These are phyloP conservation scores for Autographa pulchrina DNA, from an alignment of 2,888 invertebrate species.

Conservation along the genomic window DNA sequence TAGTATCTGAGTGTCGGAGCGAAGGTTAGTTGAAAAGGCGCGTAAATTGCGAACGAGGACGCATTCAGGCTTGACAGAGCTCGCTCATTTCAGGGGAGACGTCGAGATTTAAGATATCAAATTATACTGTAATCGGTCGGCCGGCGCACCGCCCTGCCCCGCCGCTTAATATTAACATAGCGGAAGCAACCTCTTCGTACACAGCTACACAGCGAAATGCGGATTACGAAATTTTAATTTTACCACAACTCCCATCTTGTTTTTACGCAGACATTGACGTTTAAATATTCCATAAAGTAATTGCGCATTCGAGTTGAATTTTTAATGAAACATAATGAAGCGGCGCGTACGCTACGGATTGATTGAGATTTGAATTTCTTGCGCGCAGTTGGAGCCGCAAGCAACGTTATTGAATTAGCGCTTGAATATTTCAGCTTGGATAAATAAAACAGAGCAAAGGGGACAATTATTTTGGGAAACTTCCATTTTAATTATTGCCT, in stretches of 20 bases:
- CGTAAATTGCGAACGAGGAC: slow-evolving; percentile 83
- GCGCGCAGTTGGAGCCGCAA: slow-evolving; percentile 78
- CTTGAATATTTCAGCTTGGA: slow-evolving; percentile 80
- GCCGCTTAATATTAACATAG: slow-evolving; percentile 83
- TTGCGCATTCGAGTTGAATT: slow-evolving; percentile 84
- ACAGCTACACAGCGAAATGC: slow-evolving; percentile 75
- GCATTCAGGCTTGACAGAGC: slow-evolving; percentile 81
- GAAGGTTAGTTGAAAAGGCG: slow-evolving; percentile 78
- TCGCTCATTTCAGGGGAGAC: slow-evolving; percentile 75
- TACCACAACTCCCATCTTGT: slow-evolving; percentile 80
- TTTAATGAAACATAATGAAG: slow-evolving; percentile 85
- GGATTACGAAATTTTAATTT: slow-evolving; percentile 84
- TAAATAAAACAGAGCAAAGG: slow-evolving; percentile 80
- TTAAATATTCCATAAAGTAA: slow-evolving; percentile 87
- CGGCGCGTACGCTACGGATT: slow-evolving; percentile 77
- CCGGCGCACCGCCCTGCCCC: slow-evolving; percentile 69
- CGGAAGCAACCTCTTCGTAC: slow-evolving; percentile 81
- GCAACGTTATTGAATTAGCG: slow-evolving; percentile 81
- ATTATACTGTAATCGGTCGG: slow-evolving; percentile 85
- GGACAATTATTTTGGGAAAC: slow-evolving; percentile 61
- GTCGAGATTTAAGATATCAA: slow-evolving; percentile 85
- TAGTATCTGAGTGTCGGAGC: slow-evolving; percentile 64
- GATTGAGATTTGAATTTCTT: slow-evolving; percentile 87
- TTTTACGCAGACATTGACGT: slow-evolving; percentile 81
- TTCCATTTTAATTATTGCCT: slow-evolving; percentile 62